These are phyloP conservation scores for Drosophila greeni DNA, from an alignment of 2,888 invertebrate genomes.

Conservation along the genomic window DNA sequence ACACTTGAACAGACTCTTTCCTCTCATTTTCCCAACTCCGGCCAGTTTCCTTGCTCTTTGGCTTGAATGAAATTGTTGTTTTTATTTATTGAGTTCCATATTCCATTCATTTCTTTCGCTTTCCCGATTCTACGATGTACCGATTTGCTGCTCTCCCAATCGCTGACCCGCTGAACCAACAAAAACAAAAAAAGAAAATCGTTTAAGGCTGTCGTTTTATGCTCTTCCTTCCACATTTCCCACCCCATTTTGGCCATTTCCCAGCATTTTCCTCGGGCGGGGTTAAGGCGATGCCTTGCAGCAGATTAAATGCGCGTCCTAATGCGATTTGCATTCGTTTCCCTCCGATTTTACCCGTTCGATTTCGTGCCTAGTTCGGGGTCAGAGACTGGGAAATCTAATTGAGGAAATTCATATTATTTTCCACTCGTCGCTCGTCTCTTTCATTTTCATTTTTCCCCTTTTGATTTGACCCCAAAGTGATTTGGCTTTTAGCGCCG, in stretches of 20 bases:
- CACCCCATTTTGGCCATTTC: constrained; percentile 6
- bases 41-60: constrained; percentile 1
- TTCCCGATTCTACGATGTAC: constrained; percentile 14
- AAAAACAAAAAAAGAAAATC: constrained; percentile 9
- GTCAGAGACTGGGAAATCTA: constrained; percentile 57
- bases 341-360: constrained; percentile 18
- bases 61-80: constrained; percentile 19
- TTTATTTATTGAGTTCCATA: constrained; percentile 36
- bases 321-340: constrained; percentile 67
- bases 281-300: constrained; percentile 50
- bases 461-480: constrained; percentile 57
- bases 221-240: constrained; percentile 22
- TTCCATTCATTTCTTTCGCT: constrained; percentile 25
- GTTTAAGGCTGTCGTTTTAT: constrained; percentile 19
- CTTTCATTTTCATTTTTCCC: constrained; percentile 33
- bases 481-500: constrained; percentile 27
- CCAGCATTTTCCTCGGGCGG: constrained; percentile 40
- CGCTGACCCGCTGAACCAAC: constrained; percentile 28
- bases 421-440: constrained; percentile 21
- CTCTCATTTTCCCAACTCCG: constrained; percentile 4
- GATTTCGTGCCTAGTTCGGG: constrained; percentile 24
- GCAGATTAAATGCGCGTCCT: constrained; percentile 67
- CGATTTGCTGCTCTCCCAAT: constrained; percentile 20
- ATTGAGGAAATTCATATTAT: constrained; percentile 69
- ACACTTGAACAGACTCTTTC: constrained; percentile 10